Evolutionary conservation across 2,797 vertebrate genomes (phyloP), one percentile per base, ranked within the genome.

Genomic region (Acanthornis magna): DNA sequence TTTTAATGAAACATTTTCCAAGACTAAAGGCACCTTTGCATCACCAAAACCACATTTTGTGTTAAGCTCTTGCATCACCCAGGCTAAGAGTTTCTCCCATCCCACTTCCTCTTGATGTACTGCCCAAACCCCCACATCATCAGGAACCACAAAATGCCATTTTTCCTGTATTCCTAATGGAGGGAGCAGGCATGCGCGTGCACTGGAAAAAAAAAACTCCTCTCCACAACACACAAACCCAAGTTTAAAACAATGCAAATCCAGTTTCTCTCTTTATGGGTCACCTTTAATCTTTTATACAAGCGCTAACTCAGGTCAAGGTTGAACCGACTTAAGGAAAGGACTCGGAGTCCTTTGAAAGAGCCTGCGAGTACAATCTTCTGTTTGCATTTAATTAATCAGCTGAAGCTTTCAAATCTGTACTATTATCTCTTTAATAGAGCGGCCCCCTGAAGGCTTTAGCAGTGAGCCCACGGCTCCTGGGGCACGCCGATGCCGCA

Each of bases 341-440:
- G 91, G 88, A 94, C 65, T 77, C 25, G 0, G 32, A 94, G 87
- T 87, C 77, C 84, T 96, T 57, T 93, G 85, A 88, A 95, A 79
- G 50, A 42, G 63, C 53, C 76, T 57, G 54, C 0, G 1, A 94
- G 80, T 57, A 86, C 83, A 82, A 84, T 86, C 92, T 88, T 57
- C 53, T 94, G 93, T 95, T 93, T 96, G 94, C 93, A 95, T 95
- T 97, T 95, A 96, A 96, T 94, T 94, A 96, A 95, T 93, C 94
- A 86, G 80, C 83, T 8, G 38, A 90, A 93, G 94, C 93, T 95
- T 90, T 92, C 80, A 73, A 85, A 96, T 94, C 95, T 95, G 17
- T 9, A 47, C 62, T 91, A 95, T 96, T 94, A 96, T 88, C 94
- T 96, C 94, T 79, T 86, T 93, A 95, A 86, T 88, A 91, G 89